Conservation (phyloP, 2,888 invertebrate species). For the Phyllotreta striolata region DNA sequence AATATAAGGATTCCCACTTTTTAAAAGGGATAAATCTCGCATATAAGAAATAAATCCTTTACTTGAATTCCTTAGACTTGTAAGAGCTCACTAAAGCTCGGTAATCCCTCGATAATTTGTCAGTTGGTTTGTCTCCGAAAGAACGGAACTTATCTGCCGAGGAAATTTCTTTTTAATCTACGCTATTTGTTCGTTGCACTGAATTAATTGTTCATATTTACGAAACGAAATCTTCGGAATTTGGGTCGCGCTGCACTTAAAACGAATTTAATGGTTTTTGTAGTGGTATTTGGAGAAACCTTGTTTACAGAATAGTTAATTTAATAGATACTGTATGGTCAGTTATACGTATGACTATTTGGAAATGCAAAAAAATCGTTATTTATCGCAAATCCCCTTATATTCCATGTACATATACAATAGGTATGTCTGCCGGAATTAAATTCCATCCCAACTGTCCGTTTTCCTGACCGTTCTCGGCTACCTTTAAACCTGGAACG, state of each 20-base stretch:
- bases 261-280: too few relatives aligned
- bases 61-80: slow-evolving; percentile 31
- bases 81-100: slow-evolving; percentile 31
- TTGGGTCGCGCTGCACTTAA: too few relatives aligned
- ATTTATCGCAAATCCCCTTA: too few relatives aligned
- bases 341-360: too few relatives aligned
- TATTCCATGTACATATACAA: not conserved
- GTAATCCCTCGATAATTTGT: slow-evolving; percentile 32
- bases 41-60: slow-evolving; percentile 31
- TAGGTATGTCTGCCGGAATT: not conserved
- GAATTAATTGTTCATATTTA: too few relatives aligned
- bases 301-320: too few relatives aligned
- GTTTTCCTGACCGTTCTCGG: not conserved
- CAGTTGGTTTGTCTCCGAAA: slow-evolving; percentile 27
- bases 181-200: slow-evolving; percentile 13
- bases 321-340: too few relatives aligned
- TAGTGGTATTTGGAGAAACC: too few relatives aligned
- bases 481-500: slow-evolving; percentile 13
- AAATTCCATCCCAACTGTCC: slow-evolving; percentile 8
- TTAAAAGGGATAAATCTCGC: slow-evolving; percentile 28
- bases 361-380: too few relatives aligned
- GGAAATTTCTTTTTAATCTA: slow-evolving; percentile 22
- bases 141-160: slow-evolving; percentile 16
- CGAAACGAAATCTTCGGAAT: too few relatives aligned
- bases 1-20: slow-evolving; percentile 31